phyloP scores from a whole-genome alignment of 2,888 invertebrate species.

The Drosophila macrospina region DNA sequence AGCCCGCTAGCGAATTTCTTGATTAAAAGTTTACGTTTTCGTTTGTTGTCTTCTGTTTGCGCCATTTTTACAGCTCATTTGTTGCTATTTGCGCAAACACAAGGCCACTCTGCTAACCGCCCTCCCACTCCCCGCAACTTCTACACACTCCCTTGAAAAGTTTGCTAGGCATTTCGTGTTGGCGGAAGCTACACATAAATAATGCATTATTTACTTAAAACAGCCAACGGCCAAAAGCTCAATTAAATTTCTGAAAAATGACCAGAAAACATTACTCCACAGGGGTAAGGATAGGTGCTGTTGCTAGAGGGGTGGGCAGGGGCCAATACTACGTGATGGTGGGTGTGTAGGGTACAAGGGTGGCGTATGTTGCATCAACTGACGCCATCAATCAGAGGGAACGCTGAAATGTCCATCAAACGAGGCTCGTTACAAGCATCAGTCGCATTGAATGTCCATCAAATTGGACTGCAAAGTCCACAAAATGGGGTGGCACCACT shows the following conservation, averaged over 20 bases:
- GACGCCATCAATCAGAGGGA: slow-evolving; percentile 68
- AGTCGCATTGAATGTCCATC: slow-evolving; percentile 35
- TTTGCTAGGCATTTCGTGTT: slow-evolving; percentile 32
- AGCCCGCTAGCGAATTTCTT: slow-evolving; percentile 55
- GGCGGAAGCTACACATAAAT: slow-evolving; percentile 65
- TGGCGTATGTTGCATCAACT: slow-evolving; percentile 46
- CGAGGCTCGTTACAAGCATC: slow-evolving; percentile 54
- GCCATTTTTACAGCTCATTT: slow-evolving; percentile 74
- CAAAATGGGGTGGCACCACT: not conserved
- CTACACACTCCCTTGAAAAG: slow-evolving; percentile 13
- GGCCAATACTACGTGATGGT: too few species aligned
- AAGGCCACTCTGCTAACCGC: not conserved
- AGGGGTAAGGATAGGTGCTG: not conserved
- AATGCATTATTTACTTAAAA: slow-evolving; percentile 73
- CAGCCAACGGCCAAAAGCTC: slow-evolving; percentile 66
- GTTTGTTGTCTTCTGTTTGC: slow-evolving; percentile 35
- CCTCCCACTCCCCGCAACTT: not conserved
- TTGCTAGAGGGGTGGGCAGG: not conserved
- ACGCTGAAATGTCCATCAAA: slow-evolving; percentile 47
- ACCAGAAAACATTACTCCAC: slow-evolving; percentile 37
- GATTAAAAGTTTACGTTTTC: slow-evolving; percentile 69
- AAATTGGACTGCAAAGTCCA: slow-evolving; percentile 7
- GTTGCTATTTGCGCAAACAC: slow-evolving; percentile 61
- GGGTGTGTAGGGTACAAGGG: not conserved
- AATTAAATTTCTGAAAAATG: slow-evolving; percentile 76